Base-by-base conservation (phyloP, 2,113 vertebrate species). In the Ardeotis arabs region DNA sequence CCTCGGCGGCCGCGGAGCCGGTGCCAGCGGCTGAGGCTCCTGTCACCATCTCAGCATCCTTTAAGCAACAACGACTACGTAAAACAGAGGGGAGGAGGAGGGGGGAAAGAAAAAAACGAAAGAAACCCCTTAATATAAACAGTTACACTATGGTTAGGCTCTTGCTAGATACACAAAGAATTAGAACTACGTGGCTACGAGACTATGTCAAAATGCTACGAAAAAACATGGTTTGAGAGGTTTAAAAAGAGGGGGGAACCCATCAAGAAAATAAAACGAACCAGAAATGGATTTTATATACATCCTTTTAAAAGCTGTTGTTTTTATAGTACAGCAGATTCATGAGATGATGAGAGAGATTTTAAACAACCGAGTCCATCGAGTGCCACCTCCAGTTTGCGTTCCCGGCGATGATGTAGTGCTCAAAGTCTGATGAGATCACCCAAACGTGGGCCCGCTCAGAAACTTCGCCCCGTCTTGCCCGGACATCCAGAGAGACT, bases 401-500 rank as follows among this genome's bases (percentile, higher is more conserved):
- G 53, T 91, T 87, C 64, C 44, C 91, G 95, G 95, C 96, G 98
- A 98, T 96, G 98, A 98, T 98, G 99, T 98, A 98, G 98, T 99
- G 99, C 98, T 99, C 98, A 98, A 98, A 98, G 98, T 98, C 98
- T 98, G 98, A 98, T 97, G 98, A 98, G 98, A 98, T 99, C 99
- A 99, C 98, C 99, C 99, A 98, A 98, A 98, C 97, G 96, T 97
- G 98, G 98, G 99, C 97, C 98, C 98, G 97, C 98, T 99, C 98
- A 99, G 98, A 99, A 99, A 98, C 98, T 99, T 98, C 98, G 98
- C 98, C 98, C 99, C 96, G 98, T 98, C 98, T 99, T 99, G 98
- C 98, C 98, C 93, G 98, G 99, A 98, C 99, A 99, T 99, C 99
- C 99, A 98, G 99, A 98, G 98, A 99, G 98, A 98, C 98, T 98